Evolutionary conservation across 2,113 vertebrate species (phyloP), one percentile per base, ranked within the genome.

Genomic region (Australoheros scitulus): DNA sequence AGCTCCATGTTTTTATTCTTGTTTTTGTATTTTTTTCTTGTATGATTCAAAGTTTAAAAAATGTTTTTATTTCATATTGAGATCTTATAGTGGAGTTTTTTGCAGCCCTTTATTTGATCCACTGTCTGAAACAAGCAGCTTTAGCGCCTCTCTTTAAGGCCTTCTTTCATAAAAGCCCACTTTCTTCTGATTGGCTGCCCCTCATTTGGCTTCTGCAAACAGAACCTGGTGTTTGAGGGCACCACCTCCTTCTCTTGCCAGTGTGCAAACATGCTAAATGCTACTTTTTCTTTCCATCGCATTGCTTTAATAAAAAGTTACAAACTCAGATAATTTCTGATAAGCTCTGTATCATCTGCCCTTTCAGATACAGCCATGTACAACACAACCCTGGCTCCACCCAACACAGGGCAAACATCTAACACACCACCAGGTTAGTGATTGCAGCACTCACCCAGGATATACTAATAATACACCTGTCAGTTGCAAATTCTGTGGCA

Each of bases 341-440:
- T 11, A 11, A 11, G 4, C 47, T 84, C 3, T 74, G 29, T 72
- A 7, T 13, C 82, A 22, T 91, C 14, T 94, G 50, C 24, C 61
- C 32, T 94, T 90, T 88, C 92, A 99, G 98, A 99, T 7, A 97
- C 97, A 38, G 97, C 98, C 29, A 97, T 99, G 97, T 99, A 99
- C 94, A 99, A 99, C 92, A 99, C 97, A 83, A 98, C 98, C 0
- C 85, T 95, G 87, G 84, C 93, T 63, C 94, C 96, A 0, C 94
- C 96, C 0, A 95, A 96, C 2, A 75, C 92, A 4, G 87, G 82
- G 15, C 77, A 95, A 11, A 96, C 97, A 58, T 95, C 97, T 32
- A 97, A 91, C 90, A 92, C 58, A 41, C 92, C 81, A 56, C 93
- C 94, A 94, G 95, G 96, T 96, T 56, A 93, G 94, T 84, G 59